Base-by-base conservation (phyloP, 2,888 invertebrate species). In the Tiphia femorata region DNA sequence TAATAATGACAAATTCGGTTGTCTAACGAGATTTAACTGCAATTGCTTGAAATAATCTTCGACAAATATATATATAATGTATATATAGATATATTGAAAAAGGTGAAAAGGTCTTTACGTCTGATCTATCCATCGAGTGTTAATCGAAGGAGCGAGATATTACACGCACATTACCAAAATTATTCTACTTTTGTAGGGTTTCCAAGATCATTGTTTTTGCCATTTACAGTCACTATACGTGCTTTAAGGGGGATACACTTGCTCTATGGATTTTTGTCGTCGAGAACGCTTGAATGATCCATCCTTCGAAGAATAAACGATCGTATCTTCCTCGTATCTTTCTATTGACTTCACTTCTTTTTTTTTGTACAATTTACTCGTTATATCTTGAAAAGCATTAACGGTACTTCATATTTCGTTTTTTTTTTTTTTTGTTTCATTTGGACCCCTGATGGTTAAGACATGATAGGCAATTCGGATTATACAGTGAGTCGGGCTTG, bases 21-120 rank as follows among this genome's bases (percentile, higher is more conserved):
- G 73, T 81, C 83, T 83, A 83, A 83, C 83, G 83, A 83, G 83
- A 83, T 83, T 83, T 83, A 83, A 83, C 77, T 80, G 82, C 82
- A 76, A 71, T 74, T 27, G 52, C 16, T 35, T 35, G 8, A 1
- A 7, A 10, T 17, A 19, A 38, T 17, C n/a, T n/a, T n/a, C n/a
- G n/a, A n/a, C 7, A 25, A 5, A 8, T 33, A 33, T n/a, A 33
- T n/a, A 33, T 25, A 25, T 25, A 25, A 4, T 25, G 8, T 25
- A 3, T 21, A 40, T 20, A 8, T 25, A 12, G 19, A 40, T 20
- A 6, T 40, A 21, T 40, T 19, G 6, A 7, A n/a, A 20, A 20
- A 20, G 10, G 30, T n/a, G 12, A 30, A 37, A 37, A 37, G 10
- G 8, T n/a, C n/a, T n/a, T n/a, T n/a, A n/a, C n/a, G n/a, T n/a